Base-by-base conservation (phyloP, 2,888 invertebrate species). In the Orthosia gracilis region DNA sequence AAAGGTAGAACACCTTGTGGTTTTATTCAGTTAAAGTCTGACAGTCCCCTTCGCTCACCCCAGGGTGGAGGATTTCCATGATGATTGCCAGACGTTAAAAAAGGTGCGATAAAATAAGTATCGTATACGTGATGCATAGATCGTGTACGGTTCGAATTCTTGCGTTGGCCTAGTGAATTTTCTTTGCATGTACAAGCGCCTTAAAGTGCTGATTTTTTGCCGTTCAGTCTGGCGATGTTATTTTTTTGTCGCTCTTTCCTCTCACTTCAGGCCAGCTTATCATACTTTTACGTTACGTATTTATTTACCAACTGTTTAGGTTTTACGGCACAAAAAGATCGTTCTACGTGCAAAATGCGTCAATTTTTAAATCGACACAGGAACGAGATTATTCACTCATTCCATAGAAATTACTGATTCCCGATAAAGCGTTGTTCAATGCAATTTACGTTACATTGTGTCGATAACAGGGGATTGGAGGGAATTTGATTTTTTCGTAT, bases 241-340 rank as follows among this genome's bases (percentile, higher is more conserved):
- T 31, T 5, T 31, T 5, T 54, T 54, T 31, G 17, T 11, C 82
- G 82, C 78, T 57, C 3, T 23, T 7, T 23, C 0, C 11, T 61
- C 3, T 13, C 17, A 21, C 15, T 68, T 83, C 69, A 69, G 31
- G 31, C 76, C 75, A 65, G 9, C 59, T n/a, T 49, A 54, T 73
- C 57, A 64, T 57, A 74, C 77, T 83, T 82, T 86, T 83, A 85
- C 78, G 64, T 65, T 79, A 81, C 73, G 82, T 85, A 85, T 85
- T 87, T 90, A 89, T 91, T 87, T 86, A 73, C 82, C 75, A 78
- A 85, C 84, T 89, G 87, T 89, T 90, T 86, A 89, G 79, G 85
- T 80, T 84, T 89, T 89, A 90, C 78, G 85, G 77, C 84, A 70
- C 73, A 78, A 78, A 86, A 84, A 69, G 83, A 84, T 78, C 79